Evolutionary conservation across 2,797 vertebrate species (phyloP), one percentile per base, ranked within the genome.

Genomic region (Austrolebias charrua): DNA sequence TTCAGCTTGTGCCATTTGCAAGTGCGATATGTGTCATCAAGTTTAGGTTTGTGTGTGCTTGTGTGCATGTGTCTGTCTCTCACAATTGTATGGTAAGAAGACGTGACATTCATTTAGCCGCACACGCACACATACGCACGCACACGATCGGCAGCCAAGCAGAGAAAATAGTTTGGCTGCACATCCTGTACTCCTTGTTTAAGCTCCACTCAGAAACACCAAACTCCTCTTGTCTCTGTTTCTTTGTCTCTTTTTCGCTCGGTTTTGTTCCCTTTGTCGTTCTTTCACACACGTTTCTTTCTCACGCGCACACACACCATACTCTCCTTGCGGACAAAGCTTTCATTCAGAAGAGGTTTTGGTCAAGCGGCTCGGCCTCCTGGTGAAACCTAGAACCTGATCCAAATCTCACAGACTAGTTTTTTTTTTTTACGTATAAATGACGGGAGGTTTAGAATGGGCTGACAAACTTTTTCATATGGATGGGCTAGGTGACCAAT

Each of bases 111-210:
- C 71, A 52, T 63, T 64, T 57, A 69, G 38, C 45, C 45, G 65
- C 67, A 69, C 57, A 69, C 74, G 76, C 69, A 71, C 59, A 65
- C 53, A 67, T 58, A 71, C 70, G 65, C 60, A 67, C 83, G 81
- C 59, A 52, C 18, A 50, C 47, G 73, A 63, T 68, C 67, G 54
- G 78, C 84, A 88, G 87, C 86, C 88, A 91, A 88, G 83, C 85
- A 86, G 80, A 86, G 80, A 88, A 79, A 86, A 91, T 88, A 90
- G 79, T 90, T 91, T 92, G 90, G 91, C 88, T 88, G 91, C 84
- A 92, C 91, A 91, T 81, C 83, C 78, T 90, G 89, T 90, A 60
- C 87, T 79, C 81, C 82, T 88, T 83, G 84, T 89, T 88, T 87
- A 88, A 90, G 84, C 85, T 84, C 70, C 83, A 80, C 83, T 75